Conservation (phyloP, 2,797 vertebrate genomes). For the Gastrophryne carolinensis region DNA sequence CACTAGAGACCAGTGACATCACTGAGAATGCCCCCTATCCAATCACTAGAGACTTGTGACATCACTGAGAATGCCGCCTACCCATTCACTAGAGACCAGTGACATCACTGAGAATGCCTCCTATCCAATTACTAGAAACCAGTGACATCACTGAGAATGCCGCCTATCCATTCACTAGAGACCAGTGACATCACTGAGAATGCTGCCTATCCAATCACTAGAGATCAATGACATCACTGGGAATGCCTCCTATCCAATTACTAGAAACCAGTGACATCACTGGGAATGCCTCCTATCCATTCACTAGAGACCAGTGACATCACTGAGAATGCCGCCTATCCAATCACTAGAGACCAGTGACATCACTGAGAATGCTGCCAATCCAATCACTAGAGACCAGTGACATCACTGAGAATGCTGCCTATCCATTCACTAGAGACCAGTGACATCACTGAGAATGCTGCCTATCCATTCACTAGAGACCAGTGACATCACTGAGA, state of each 20-base stretch:
- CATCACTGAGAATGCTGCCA: not conserved
- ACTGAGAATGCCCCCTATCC: no score
- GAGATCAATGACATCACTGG: no score
- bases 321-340: no score
- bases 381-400: not conserved
- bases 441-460: not conserved
- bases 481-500: no score
- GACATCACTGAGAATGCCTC: not conserved
- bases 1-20: not conserved
- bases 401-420: not conserved
- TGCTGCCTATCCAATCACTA: not conserved
- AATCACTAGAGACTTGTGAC: no score
- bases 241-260: no score
- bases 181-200: no score
- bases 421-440: not conserved
- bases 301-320: not conserved
- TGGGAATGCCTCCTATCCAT: not conserved
- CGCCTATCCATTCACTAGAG: no score
- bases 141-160: not conserved
- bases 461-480: no score
- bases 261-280: not conserved
- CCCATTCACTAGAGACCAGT: not conserved
- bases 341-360: no score
- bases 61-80: not conserved
- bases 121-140: not conserved